These are phyloP conservation scores for Hydrophis major DNA, from an alignment of 2,797 vertebrate genomes.

Conservation along the genomic window DNA sequence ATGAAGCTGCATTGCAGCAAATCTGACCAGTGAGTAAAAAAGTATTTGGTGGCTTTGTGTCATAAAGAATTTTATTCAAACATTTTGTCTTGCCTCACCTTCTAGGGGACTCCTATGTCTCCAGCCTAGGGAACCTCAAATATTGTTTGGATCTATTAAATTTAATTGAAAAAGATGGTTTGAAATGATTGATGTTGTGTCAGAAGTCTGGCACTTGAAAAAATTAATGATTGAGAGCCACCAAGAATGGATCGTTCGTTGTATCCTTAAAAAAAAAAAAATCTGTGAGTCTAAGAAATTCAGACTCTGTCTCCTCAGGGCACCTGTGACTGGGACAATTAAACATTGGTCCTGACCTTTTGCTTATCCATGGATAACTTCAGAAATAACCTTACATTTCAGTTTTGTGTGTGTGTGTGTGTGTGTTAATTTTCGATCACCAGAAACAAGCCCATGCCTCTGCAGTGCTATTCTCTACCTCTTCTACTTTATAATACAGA, in stretches of 20 bases:
- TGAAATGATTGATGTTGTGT: neutral
- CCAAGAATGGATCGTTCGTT: too few species aligned
- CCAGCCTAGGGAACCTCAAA: neutral
- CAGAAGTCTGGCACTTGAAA: neutral
- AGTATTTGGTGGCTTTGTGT: neutral
- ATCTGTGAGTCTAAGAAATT: neutral
- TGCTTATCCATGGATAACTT: constrained; percentile 8
- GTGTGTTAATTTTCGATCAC: neutral
- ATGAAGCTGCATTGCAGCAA: rapidly evolving
- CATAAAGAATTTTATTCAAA: neutral
- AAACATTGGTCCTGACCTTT: neutral
- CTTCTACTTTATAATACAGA: neutral
- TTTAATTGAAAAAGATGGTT: neutral
- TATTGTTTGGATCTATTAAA: neutral
- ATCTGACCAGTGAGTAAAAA: neutral
- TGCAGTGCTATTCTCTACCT: neutral
- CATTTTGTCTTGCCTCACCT: neutral
- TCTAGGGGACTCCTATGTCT: neutral
- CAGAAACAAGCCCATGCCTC: neutral
- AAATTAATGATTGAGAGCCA: neutral
- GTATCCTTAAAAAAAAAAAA: neutral
- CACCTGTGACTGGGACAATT: neutral
- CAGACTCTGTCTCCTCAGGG: neutral
- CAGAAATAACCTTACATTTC: neutral
- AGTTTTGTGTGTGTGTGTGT: neutral